Base-by-base conservation (phyloP, 2,113 vertebrate species). In the Clarias macrocephalus region DNA sequence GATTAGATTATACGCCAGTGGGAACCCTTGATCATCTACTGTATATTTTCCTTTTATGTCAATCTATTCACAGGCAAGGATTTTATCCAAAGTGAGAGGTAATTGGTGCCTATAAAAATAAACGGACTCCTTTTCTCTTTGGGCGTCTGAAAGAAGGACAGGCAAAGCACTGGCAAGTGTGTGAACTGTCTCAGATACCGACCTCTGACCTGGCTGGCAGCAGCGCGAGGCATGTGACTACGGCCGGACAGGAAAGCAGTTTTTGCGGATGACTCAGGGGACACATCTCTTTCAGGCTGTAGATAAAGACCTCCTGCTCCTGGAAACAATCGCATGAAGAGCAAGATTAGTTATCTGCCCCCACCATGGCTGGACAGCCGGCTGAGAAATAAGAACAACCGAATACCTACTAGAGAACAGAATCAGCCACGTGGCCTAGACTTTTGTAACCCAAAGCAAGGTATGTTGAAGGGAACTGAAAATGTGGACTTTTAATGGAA, bases 251-350 rank as follows among this genome's bases (percentile, higher is more conserved):
- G 89, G 96, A 96, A 85, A 99, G 88, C 18, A 93, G 93, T 84
- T 93, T 97, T 86, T 97, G 97, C 0, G 97, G 97, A 5, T 92
- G 90, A 83, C 94, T 98, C 25, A 99, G 92, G 6, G 98, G 98
- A 89, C 98, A 99, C 98, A 99, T 99, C 91, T 98, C 98, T 93
- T 98, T 97, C 89, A 99, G 95, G 21, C 93, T 96, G 82, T 98
- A 99, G 90, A 99, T 95, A 80, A 97, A 97, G 87, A 99, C 96
- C 89, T 99, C 97, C 91, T 99, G 98, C 87, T 99, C 98, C 98
- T 99, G 73, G 2, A 63, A 86, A n/a, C 87, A 80, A 54, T 87
- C 65, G 85, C 59, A 90, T n/a, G 33, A 68, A 80, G 81, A 59
- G 84, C 80, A 82, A 37, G 54, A 82, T 88, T 68, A 88, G 52